Conservation (phyloP, 2,113 vertebrate species). For the Pterocles burchelli region DNA sequence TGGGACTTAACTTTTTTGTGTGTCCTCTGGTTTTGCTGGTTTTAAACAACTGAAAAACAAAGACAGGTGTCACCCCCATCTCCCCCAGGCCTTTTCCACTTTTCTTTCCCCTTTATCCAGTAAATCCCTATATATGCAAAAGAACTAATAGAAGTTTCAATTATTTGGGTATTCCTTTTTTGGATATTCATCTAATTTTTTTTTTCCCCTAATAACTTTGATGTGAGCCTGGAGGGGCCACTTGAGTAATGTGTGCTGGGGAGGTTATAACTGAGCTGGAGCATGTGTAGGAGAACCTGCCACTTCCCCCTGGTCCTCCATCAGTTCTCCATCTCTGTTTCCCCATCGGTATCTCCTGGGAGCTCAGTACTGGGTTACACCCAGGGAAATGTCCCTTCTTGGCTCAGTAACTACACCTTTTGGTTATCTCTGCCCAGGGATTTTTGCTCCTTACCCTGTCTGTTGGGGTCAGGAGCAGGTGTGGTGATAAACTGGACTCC, state of each 20-base stretch:
- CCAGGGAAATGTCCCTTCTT: background rate
- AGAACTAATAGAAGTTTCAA: background rate
- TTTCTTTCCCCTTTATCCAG: background rate
- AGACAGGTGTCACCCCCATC: too few relatives aligned
- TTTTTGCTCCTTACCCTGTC: background rate
- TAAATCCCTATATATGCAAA: background rate
- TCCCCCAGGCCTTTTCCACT: background rate
- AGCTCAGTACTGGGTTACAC: background rate
- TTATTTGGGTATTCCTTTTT: background rate
- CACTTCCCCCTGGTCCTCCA: background rate
- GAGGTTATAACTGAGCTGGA: background rate
- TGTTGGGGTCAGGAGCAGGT: background rate
- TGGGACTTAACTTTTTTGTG: background rate
- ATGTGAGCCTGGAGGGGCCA: background rate
- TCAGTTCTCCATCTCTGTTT: too few relatives aligned
- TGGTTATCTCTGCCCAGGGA: background rate
- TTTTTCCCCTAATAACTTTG: background rate
- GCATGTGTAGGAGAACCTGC: fast-evolving
- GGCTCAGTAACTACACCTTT: background rate
- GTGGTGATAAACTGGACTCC: background rate
- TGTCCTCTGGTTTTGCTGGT: background rate
- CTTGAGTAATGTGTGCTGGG: background rate
- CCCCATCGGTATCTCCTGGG: background rate
- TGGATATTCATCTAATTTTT: background rate
- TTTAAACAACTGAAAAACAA: background rate